Evolutionary conservation across 2,888 invertebrate species (phyloP).

Genomic region (Pherbina coryleti): DNA sequence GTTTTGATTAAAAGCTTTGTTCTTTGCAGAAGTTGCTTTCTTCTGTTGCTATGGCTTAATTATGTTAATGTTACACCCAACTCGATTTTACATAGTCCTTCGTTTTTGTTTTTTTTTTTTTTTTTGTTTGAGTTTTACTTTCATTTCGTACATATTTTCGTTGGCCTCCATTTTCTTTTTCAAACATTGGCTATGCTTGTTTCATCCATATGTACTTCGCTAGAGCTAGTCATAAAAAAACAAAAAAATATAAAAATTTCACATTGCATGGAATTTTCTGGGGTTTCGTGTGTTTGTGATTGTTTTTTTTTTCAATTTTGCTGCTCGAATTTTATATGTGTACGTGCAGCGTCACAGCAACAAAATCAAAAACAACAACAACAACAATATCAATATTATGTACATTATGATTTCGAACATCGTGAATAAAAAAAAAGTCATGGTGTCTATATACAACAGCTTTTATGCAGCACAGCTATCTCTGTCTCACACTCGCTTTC

Average conservation of each 20-base stretch:
- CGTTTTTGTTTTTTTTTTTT: neutral
- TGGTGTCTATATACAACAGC: neutral
- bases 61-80: too few relatives aligned
- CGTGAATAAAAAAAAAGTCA: neutral
- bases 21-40: neutral
- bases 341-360: conserved; percentile 21
- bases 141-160: neutral
- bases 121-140: neutral
- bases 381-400: neutral
- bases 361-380: neutral
- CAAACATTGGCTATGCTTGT: conserved; percentile 1
- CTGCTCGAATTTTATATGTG: conserved; percentile 19
- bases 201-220: too few relatives aligned
- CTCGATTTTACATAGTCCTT: neutral
- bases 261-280: conserved; percentile 17
- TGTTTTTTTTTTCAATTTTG: neutral
- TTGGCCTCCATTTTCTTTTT: conserved; percentile 35
- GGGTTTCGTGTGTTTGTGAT: neutral
- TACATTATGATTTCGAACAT: conserved; percentile 33
- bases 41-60: neutral
- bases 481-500: neutral
- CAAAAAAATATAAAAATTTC: neutral
- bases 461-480: neutral
- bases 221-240: too few relatives aligned
- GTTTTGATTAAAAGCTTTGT: neutral